These are phyloP conservation scores for Trialeurodes vaporariorum DNA, from an alignment of 1,140 invertebrate genomes.

Conservation along the genomic window DNA sequence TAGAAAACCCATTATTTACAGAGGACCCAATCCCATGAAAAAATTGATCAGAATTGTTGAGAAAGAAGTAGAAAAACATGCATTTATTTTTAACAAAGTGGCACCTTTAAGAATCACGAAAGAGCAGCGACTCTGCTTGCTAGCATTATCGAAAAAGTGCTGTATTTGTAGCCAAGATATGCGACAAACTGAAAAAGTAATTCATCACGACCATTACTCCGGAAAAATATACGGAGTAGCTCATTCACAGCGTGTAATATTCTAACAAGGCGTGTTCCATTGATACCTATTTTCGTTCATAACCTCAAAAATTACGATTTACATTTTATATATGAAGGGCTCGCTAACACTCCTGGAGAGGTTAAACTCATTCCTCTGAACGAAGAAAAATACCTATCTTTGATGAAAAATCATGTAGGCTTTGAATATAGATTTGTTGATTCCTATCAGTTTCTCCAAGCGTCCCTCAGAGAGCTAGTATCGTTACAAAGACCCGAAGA, in stretches of 20 bases:
- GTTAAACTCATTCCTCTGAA: neutral
- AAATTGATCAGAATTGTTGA: neutral
- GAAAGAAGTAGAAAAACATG: neutral
- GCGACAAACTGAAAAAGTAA: slow-evolving; percentile 3
- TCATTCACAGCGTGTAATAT: slow-evolving; percentile 2
- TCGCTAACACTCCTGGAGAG: neutral
- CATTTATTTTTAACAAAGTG: neutral
- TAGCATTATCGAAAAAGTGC: neutral
- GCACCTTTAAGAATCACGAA: neutral
- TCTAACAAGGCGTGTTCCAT: neutral
- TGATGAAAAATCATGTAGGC: neutral
- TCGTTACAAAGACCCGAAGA: slow-evolving; percentile 1
- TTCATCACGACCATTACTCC: slow-evolving; percentile 11
- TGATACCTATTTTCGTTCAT: slow-evolving; percentile 7
- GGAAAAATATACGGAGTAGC: neutral
- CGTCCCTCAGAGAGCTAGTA: slow-evolving; percentile 17
- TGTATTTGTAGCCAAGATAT: neutral
- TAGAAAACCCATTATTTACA: neutral
- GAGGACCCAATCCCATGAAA: slow-evolving; percentile 1
- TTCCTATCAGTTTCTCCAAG: slow-evolving; percentile 21
- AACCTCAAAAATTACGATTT: slow-evolving; percentile 6
- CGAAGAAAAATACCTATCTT: slow-evolving; percentile 3
- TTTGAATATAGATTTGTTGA: slow-evolving; percentile 21
- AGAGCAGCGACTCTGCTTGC: neutral
- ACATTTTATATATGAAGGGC: slow-evolving; percentile 3